Conservation (phyloP, 2,888 invertebrate species). For the Pecten maximus region DNA sequence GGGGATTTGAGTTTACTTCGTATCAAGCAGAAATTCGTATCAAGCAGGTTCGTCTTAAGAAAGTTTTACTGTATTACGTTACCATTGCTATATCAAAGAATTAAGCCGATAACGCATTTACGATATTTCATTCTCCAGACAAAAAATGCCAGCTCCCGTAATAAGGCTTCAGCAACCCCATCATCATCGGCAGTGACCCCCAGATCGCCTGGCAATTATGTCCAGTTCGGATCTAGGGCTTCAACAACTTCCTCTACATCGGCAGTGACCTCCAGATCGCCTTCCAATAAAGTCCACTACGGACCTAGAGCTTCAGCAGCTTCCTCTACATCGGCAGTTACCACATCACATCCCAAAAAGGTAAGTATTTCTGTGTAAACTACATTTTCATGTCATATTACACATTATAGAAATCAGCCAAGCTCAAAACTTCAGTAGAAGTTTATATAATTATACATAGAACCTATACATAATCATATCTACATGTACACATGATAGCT, state of each 20-base stretch:
- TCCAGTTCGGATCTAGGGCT: neutral
- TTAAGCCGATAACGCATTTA: too few species aligned
- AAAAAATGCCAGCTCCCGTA: neutral
- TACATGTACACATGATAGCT: too few species aligned
- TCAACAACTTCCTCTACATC: neutral
- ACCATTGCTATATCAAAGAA: too few species aligned
- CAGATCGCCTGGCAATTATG: neutral
- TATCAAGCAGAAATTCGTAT: too few species aligned
- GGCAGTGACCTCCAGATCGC: neutral
- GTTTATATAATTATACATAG: neutral
- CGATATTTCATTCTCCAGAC: neutral
- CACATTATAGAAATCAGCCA: neutral
- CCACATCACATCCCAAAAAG: neutral
- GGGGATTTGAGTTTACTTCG: too few species aligned
- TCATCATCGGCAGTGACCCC: neutral
- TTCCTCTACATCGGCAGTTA: neutral
- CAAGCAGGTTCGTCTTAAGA: too few species aligned
- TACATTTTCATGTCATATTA: neutral
- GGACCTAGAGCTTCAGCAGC: neutral
- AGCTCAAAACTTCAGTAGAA: neutral
- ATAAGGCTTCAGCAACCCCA: neutral
- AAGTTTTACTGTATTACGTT: too few species aligned
- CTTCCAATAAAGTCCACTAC: neutral
- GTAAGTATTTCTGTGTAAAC: neutral
- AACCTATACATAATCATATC: too few species aligned